Evolutionary conservation across 2,888 invertebrate genomes (phyloP), one percentile per base, ranked within the genome.

Genomic region (Calliscelio sp.): DNA sequence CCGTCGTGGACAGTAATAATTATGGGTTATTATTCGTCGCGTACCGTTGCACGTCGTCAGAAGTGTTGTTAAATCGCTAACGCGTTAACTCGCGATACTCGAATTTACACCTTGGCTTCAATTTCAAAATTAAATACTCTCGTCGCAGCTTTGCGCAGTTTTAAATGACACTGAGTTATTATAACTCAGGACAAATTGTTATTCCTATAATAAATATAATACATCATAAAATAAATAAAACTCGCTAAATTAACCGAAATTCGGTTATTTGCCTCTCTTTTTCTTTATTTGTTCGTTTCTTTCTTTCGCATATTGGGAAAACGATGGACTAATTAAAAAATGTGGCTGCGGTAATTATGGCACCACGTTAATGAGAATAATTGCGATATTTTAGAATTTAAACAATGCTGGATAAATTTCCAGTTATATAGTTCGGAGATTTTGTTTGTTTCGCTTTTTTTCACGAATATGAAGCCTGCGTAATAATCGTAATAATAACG

Each of bases 41-140:
- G 57, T 68, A 53, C 41, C 41, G 68, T 51, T 61, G 70, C 44
- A 22, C 78, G 49, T 51, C 32, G 70, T 70, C 51, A 53, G 53
- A 70, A 61, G 70, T 70, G 41, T 51, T 61, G 78, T 51, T 68
- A 61, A 73, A 73, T 66, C 57, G 66, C 65, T 57, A 71, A 80
- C 65, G 49, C 49, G 73, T 73, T 80, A 73, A 73, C 57, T 65
- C 66, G 70, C 79, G 59, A 22, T 55, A 61, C 38, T 66, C 80
- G 41, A 80, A 80, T 80, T 73, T 59, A 66, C 80, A 73, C 73
- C 66, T 73, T 59, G 66, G 80, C 73, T 80, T 80, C 49, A 73
- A 80, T 80, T 80, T 73, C 59, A 65, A 81, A 81, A 59, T 74
- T 68, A 73, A 81, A 66, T 59, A 73, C 73, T 24, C n/a, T n/a